Percentiles rank a stretch among this genome's conserved stretches.
Conservation (phyloP, 2,113 vertebrate genomes). For the Lepidiolamprologus cunningtoni region DNA sequence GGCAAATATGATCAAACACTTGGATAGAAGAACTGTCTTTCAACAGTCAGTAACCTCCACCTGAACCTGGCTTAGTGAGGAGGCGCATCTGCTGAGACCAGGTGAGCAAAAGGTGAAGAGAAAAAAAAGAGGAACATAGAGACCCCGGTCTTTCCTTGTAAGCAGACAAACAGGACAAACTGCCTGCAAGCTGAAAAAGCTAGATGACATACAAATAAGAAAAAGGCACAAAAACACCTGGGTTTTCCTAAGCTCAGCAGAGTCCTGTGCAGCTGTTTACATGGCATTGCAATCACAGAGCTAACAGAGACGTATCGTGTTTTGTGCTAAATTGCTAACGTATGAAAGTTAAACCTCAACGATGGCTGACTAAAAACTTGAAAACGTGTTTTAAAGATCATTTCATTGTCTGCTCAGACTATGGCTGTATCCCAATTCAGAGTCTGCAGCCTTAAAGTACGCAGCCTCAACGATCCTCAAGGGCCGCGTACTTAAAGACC, state of each 20-base stretch:
- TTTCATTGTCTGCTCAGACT: not conserved
- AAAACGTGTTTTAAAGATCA: not conserved
- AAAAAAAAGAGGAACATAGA: not conserved
- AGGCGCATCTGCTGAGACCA: not conserved
- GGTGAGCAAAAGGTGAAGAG: not conserved
- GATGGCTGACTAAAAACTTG: not conserved
- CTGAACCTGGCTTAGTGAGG: not conserved
- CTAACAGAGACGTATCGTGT: fast-evolving
- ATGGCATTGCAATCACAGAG: not conserved
- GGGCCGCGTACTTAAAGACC: too few species aligned
- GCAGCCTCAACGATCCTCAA: too few species aligned
- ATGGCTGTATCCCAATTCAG: too few species aligned
- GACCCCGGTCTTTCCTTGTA: fast-evolving
- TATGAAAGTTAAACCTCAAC: not conserved
- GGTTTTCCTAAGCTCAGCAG: not conserved
- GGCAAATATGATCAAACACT: fast-evolving
- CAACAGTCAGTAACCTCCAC: not conserved
- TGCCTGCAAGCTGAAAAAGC: fast-evolving
- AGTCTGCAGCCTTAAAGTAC: fast-evolving
- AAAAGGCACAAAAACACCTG: not conserved
- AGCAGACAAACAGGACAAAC: not conserved
- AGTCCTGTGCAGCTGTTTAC: not conserved
- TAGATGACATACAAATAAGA: not conserved
- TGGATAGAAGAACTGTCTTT: not conserved
- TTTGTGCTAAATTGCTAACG: fast-evolving